phyloP scores from a whole-genome alignment of 2,888 invertebrate genomes.

The Serrognathus titanus region DNA sequence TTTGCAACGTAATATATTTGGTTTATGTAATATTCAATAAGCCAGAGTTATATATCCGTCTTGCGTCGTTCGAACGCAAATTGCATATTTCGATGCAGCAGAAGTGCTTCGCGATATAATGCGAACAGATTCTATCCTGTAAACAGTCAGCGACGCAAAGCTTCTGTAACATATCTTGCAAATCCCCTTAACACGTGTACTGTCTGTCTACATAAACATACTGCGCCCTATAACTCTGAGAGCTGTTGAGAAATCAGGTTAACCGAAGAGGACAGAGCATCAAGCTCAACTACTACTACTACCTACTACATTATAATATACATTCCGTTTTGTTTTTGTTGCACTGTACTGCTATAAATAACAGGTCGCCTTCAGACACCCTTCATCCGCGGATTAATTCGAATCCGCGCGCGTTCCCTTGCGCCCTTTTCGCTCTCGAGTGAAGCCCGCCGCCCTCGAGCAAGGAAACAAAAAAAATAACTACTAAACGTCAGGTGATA shows the following conservation, averaged over 20 bases:
- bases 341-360: neutral
- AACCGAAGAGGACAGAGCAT: slow-evolving; percentile 8
- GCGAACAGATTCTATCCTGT: slow-evolving; percentile 3
- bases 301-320: slow-evolving; percentile 8
- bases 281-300: neutral
- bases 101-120: neutral
- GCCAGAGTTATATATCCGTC: no score
- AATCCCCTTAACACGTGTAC: slow-evolving; percentile 34
- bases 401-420: neutral
- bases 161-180: slow-evolving; percentile 30
- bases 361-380: slow-evolving; percentile 3
- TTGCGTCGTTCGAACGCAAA: no score
- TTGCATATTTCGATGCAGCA: no score
- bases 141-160: slow-evolving; percentile 26
- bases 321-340: neutral
- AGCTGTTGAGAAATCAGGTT: slow-evolving; percentile 15
- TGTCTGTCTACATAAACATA: slow-evolving; percentile 27
- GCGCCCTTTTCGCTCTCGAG: neutral
- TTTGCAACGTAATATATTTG: no score
- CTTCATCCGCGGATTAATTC: slow-evolving; percentile 15
- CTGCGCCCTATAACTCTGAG: slow-evolving; percentile 17
- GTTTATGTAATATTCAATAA: no score
- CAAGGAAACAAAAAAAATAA: slow-evolving; percentile 3
- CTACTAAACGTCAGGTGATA: slow-evolving; percentile 22
- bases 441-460: neutral